Base-by-base conservation (phyloP, 1,140 invertebrate genomes). In the Diachasmimorpha longicaudata region DNA sequence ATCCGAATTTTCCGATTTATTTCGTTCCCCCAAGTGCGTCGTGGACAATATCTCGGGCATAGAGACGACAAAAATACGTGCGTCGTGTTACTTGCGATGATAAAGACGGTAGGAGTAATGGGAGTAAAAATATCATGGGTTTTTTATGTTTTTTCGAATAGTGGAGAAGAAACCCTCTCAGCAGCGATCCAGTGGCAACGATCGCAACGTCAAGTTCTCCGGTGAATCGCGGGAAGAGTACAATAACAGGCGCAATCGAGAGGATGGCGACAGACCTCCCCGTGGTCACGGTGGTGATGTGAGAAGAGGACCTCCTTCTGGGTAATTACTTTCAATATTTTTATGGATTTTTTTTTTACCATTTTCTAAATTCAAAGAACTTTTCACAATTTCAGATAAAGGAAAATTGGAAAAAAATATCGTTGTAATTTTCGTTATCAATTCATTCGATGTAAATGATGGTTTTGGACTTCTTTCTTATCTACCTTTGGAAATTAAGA, bases 231-330 rank as follows among this genome's bases (percentile, higher is more conserved):
- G 93, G 52, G 94, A 95, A 80, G 93, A 94, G 79, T 89, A 93
- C 72, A 94, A 94, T 82, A 95, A 95, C 81, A 91, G 92, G 72
- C 90, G 93, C 77, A 94, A 95, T 85, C 90, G 92, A 14, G 93
- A 95, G 81, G 93, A 95, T 78, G 86, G 90, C 74, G 86, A 88
- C 4, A 81, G 85, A 63, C 79, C 81, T n/a, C 81, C 84, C 63
- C 88, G 87, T 63, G 80, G 77, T 36, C 87, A 88, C 44, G 84
- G 77, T 19, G 75, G 83, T 74, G 86, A 89, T 36, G 72, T 80
- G 23, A 83, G 86, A 71, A 83, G 87, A 77, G 86, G 86, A 78
- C 85, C 84, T 76, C 81, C 83, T 46, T 66, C 74, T 76, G 84
- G 86, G 84, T 89, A 67, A 68, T 72, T 48, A n/a, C 8, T 37